Evolutionary conservation across 2,113 vertebrate species (phyloP).

Genomic region (Cettia cetti): DNA sequence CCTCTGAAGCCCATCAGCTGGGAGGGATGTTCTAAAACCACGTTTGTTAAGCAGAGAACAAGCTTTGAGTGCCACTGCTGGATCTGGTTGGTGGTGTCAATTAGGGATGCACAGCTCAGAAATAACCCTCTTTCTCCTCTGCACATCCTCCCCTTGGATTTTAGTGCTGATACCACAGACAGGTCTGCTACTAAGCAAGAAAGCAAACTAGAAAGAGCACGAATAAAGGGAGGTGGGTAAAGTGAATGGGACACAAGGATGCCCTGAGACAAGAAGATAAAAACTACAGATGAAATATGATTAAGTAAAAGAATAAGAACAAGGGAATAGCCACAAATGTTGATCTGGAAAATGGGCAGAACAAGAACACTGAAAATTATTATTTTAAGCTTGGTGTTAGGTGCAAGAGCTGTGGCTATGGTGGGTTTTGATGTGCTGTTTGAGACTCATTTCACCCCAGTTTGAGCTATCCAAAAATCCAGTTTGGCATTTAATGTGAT

Average conservation of each 20-base stretch:
- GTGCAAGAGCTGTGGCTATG: not conserved
- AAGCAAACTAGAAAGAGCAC: not conserved
- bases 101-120: not conserved
- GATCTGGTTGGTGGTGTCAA: not conserved
- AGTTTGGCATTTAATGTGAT: not conserved
- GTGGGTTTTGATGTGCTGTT: not conserved
- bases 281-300: not conserved
- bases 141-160: not conserved
- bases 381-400: not conserved
- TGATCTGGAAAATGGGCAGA: not conserved
- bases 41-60: not conserved
- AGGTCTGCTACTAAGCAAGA: not conserved
- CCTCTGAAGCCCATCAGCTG: not conserved
- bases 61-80: not conserved
- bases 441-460: not conserved
- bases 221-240: not conserved
- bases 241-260: not conserved
- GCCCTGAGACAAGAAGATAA: not conserved
- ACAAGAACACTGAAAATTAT: not conserved
- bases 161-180: not conserved
- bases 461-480: not conserved
- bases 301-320: not conserved
- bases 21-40: not conserved
- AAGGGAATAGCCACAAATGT: not conserved
- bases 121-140: not conserved